Percentiles rank a stretch among this genome's conserved stretches.
phyloP scores from a whole-genome alignment of 2,113 vertebrate species.

The Lethenteron reissneri region DNA sequence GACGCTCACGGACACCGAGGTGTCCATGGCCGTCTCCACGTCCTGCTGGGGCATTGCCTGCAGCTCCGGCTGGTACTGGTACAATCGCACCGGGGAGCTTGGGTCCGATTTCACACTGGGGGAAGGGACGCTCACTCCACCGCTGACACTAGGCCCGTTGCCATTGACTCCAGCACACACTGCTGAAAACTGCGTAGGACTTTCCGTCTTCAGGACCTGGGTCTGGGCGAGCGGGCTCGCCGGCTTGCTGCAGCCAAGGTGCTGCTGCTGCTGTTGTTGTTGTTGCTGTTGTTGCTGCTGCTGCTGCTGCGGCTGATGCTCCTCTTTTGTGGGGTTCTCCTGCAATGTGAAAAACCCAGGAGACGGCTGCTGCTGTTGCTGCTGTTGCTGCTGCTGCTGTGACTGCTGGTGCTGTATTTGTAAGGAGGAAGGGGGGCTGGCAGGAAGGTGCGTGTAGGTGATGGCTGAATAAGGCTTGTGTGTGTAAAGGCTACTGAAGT shows the following conservation, averaged over 20 bases:
- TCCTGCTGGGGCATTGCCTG: constrained; percentile 5
- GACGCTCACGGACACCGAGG: not conserved
- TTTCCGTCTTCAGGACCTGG: constrained; percentile 1
- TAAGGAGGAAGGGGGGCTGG: not conserved
- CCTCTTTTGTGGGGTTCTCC: constrained; percentile 4
- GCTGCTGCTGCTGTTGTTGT: not conserved
- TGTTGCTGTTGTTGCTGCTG: not conserved
- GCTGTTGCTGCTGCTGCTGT: not conserved
- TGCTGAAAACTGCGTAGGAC: not conserved
- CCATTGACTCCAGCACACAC: not conserved
- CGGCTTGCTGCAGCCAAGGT: not conserved
- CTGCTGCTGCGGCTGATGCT: not conserved
- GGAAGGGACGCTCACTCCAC: not conserved
- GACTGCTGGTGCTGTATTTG: constrained; percentile 1
- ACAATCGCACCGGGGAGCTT: not conserved
- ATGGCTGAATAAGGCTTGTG: constrained; percentile 2
- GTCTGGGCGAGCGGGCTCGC: not conserved
- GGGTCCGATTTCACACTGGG: constrained; percentile 5
- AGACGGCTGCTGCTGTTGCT: constrained; percentile 1
- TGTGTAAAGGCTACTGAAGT: constrained; percentile 57
- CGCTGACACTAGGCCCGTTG: not conserved
- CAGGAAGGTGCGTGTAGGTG: not conserved
- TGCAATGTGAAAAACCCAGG: constrained; percentile 4
- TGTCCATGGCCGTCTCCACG: constrained; percentile 4
- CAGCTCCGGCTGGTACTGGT: constrained; percentile 1